These are phyloP conservation scores for Todus mexicanus DNA, from an alignment of 2,797 vertebrate genomes.

Conservation along the genomic window DNA sequence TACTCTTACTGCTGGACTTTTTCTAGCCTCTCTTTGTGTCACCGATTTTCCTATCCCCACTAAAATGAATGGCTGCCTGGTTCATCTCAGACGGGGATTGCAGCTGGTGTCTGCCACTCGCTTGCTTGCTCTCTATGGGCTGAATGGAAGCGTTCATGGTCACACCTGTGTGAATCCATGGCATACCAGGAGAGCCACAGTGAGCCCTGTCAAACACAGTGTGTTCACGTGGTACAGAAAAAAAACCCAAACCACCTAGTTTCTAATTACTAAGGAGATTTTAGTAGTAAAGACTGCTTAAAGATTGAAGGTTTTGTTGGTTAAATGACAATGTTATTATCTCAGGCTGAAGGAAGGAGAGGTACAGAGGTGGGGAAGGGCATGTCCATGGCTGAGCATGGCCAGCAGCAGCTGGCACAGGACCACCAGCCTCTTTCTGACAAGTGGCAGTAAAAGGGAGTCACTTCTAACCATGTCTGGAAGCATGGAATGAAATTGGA, in stretches of 20 bases:
- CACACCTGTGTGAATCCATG: not conserved
- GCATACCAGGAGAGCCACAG: not conserved
- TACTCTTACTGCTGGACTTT: not conserved
- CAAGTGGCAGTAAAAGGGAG: accelerated
- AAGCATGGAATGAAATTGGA: not conserved
- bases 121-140: not conserved
- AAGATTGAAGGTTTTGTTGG: not conserved
- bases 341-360: not conserved
- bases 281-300: not conserved
- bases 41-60: not conserved
- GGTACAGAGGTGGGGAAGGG: not conserved
- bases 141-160: not conserved
- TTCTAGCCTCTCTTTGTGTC: not conserved
- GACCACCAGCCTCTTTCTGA: not conserved
- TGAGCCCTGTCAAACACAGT: not conserved
- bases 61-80: not conserved
- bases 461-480: not conserved
- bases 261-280: not conserved
- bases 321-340: not conserved
- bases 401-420: not conserved
- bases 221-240: not conserved
- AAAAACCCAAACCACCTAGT: no score
- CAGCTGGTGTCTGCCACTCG: accelerated
- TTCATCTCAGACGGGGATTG: not conserved
- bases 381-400: accelerated